These are phyloP conservation scores for Onthophagus sagittarius DNA, from an alignment of 2,888 invertebrate species.

Conservation along the genomic window DNA sequence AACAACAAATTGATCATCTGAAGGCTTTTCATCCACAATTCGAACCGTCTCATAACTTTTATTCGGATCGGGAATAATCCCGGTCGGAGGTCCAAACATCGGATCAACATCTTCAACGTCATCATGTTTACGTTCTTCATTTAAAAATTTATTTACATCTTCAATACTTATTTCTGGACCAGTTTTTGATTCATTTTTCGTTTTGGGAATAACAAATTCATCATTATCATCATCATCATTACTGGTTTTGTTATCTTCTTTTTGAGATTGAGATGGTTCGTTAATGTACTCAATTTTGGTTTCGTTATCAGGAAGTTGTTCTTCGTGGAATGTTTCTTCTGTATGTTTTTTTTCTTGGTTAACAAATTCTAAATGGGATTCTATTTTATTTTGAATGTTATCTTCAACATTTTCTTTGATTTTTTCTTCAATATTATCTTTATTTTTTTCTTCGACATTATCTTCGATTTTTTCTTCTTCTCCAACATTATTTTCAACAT, in stretches of 20 bases:
- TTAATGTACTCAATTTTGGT: background rate
- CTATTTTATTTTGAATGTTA: background rate
- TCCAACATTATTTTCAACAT: background rate
- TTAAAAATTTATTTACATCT: background rate
- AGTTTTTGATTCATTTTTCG: background rate
- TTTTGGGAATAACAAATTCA: background rate
- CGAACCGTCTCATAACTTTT: no score
- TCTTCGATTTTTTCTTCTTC: background rate
- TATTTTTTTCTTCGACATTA: background rate
- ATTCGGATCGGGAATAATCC: background rate
- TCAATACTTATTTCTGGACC: background rate
- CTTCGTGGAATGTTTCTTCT: background rate
- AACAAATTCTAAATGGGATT: background rate
- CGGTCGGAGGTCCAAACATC: constrained; percentile 3
- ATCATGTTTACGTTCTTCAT: background rate
- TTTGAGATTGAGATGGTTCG: background rate
- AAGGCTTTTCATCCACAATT: background rate
- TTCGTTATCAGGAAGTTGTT: background rate
- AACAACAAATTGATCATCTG: constrained; percentile 1
- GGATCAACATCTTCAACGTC: background rate
- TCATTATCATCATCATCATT: background rate
- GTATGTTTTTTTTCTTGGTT: background rate
- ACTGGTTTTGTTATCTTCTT: background rate
- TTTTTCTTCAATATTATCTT: background rate
- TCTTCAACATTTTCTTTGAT: background rate